These are phyloP conservation scores for Callimorpha dominula DNA, from an alignment of 2,888 invertebrate genomes.

Conservation along the genomic window DNA sequence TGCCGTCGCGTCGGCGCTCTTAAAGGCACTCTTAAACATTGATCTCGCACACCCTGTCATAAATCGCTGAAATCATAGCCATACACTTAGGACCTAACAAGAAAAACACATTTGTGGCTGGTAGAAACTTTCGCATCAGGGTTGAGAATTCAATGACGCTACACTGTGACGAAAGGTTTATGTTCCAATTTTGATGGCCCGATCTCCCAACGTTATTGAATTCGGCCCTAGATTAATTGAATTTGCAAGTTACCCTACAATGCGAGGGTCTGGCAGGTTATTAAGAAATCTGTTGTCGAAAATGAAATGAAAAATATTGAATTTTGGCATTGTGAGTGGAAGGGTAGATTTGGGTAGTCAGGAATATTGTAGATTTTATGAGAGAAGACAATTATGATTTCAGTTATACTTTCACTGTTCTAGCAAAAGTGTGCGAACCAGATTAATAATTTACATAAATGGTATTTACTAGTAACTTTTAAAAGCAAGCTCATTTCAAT, in stretches of 20 bases:
- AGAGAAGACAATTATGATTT: not conserved
- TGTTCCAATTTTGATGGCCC: slow-evolving; percentile 61
- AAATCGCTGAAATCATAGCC: slow-evolving; percentile 44
- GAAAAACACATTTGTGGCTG: slow-evolving; percentile 76
- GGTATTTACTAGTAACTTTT: not conserved
- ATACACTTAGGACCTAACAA: slow-evolving; percentile 59
- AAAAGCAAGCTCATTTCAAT: not conserved
- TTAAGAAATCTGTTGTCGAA: slow-evolving; percentile 59
- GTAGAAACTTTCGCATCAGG: slow-evolving; percentile 63
- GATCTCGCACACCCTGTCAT: slow-evolving; percentile 21
- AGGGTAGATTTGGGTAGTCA: slow-evolving; percentile 28
- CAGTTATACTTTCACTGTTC: not conserved
- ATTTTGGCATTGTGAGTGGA: slow-evolving; percentile 28
- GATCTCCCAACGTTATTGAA: slow-evolving; percentile 63
- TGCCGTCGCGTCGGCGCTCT: not conserved
- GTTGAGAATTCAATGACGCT: slow-evolving; percentile 55
- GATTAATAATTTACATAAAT: not conserved
- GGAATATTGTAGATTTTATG: slow-evolving; percentile 3
- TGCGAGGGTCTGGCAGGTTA: slow-evolving; percentile 54
- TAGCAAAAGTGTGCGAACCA: not conserved
- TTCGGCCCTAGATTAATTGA: slow-evolving; percentile 69
- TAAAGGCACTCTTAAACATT: slow-evolving; percentile 13
- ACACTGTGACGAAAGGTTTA: slow-evolving; percentile 60
- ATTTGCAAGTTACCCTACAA: slow-evolving; percentile 66
- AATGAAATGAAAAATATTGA: slow-evolving; percentile 47